Evolutionary conservation across 2,888 invertebrate genomes (phyloP), one percentile per base, ranked within the genome.

Genomic region (Anagyrus pseudococci): DNA sequence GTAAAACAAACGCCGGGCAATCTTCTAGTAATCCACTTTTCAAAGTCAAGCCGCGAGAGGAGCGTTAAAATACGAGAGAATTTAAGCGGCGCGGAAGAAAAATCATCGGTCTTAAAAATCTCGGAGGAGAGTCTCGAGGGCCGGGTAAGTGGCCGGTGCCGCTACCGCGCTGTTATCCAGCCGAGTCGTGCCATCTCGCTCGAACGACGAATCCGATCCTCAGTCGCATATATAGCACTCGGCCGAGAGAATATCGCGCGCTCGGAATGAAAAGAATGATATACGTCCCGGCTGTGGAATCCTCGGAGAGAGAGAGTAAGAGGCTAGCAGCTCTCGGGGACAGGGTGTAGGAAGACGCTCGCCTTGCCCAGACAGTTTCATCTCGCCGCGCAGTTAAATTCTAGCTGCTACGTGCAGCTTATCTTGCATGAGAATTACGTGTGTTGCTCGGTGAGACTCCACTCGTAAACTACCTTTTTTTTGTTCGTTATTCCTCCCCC

Each of bases 61-160:
- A 29, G 29, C 4, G 29, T 29, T 7, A 29, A 29, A 10, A 29
- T 17, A 10, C 43, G 20, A n/a, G 44, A 19, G 13, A 22, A 13
- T 19, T 8, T 10, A 49, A 17, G 2, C 19, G 1, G 48, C n/a
- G 23, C 25, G 19, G 40, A 54, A 46, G 58, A 58, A 54, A 58
- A 58, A 63, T 54, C 48, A 58, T 54, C 48, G n/a, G 26, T 48
- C 43, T 54, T 48, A 10, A 58, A 63, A 62, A 41, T 53, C 53
- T 46, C 29, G 8, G 4, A 8, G 15, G 33, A 29, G 6, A 29
- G 13, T 2, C 33, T 37, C 33, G 33, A 37, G 33, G 13, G 20
- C 15, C 23, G 26, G 26, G n/a, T n/a, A n/a, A n/a, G n/a, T 10
- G 33, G n/a, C 3, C 13, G 2, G 3, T 7, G 19, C 33, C 19